A percentile compares a stretch with the other conserved stretches of the same genome.
These are phyloP conservation scores for Zingel zingel DNA, from an alignment of 2,113 vertebrate species.

Conservation along the genomic window DNA sequence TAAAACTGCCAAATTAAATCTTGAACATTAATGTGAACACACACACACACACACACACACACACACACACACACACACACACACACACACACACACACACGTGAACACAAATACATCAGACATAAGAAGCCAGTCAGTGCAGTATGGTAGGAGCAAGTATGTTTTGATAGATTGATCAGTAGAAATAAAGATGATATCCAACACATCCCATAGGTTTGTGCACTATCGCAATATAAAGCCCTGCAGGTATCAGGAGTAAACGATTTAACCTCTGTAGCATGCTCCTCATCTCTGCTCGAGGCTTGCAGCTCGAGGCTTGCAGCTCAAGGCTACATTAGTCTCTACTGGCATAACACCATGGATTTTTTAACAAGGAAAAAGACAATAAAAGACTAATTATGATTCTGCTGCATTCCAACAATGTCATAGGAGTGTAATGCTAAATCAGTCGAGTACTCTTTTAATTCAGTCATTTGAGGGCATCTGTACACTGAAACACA, in stretches of 20 bases:
- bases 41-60: not conserved
- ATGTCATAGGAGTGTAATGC: not conserved
- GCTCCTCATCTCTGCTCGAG: not conserved
- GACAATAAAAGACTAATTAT: not conserved
- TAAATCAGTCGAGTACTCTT: not conserved
- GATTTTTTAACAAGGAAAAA: not conserved
- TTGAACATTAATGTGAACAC: too few species aligned
- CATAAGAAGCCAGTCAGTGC: conserved; percentile 1
- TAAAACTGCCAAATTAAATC: not conserved
- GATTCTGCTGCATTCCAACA: not conserved
- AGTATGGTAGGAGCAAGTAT: not conserved
- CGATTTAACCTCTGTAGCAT: not conserved
- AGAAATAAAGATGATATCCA: not conserved
- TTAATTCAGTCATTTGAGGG: not conserved
- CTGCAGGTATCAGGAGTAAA: not conserved
- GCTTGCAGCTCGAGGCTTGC: not conserved
- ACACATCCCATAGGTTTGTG: not conserved
- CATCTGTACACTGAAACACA: not conserved
- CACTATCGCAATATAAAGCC: not conserved
- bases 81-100: not conserved
- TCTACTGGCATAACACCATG: not conserved
- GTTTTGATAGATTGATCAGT: not conserved
- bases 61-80: not conserved
- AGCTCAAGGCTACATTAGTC: not conserved
- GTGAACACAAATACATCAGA: not conserved